Conservation (phyloP, 2,888 invertebrate species). For the Chymomyza procnemis region DNA sequence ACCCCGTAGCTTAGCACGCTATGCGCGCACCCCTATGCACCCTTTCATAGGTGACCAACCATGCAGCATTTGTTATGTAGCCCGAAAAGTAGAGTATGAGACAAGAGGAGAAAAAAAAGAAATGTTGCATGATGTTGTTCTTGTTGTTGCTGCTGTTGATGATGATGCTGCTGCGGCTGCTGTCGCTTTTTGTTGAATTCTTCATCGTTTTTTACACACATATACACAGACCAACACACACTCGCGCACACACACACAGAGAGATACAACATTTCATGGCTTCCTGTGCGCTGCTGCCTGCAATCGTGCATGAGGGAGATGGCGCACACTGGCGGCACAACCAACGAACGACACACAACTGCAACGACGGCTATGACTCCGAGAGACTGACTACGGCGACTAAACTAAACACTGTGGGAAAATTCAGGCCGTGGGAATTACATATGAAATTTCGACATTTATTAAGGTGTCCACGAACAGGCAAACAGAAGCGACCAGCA, state of each 20-base stretch:
- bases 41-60: background rate
- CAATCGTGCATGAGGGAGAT: conserved; percentile 2
- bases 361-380: background rate
- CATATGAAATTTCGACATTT: conserved; percentile 78
- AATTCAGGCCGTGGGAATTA: conserved; percentile 79
- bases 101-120: conserved; percentile 8
- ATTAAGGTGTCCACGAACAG: conserved; percentile 77
- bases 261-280: background rate
- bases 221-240: background rate
- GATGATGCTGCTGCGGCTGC: conserved; percentile 11
- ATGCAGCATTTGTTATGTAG: background rate
- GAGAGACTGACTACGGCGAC: background rate
- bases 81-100: background rate
- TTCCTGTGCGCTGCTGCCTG: background rate
- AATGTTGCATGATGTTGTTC: conserved; percentile 15
- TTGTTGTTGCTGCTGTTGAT: conserved; percentile 15
- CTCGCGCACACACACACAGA: background rate
- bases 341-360: background rate
- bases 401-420: conserved; percentile 74
- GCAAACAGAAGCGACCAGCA: conserved; percentile 69
- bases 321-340: background rate
- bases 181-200: conserved; percentile 9
- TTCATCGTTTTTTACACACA: background rate
- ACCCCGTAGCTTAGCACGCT: too few relatives aligned
- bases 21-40: background rate